Conservation (phyloP, 2,888 invertebrate genomes). For the Xestia c-nigrum region DNA sequence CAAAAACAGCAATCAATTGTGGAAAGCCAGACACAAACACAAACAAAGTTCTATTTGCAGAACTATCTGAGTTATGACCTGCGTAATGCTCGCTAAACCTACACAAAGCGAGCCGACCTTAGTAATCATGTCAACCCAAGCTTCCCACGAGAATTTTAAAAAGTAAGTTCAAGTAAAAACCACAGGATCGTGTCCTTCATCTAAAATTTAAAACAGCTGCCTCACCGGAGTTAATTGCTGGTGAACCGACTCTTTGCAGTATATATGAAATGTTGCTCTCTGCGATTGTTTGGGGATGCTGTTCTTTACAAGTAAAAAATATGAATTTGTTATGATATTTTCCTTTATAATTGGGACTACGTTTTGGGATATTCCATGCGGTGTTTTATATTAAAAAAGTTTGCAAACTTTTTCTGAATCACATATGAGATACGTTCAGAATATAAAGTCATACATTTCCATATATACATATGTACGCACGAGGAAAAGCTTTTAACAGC, state of each 20-base stretch:
- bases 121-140: conserved; percentile 53
- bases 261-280: conserved; percentile 37
- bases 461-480: not conserved
- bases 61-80: conserved; percentile 39
- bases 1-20: conserved; percentile 37
- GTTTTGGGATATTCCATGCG: not conserved
- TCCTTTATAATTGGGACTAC: conserved; percentile 4
- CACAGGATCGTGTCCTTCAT: conserved; percentile 73
- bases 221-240: conserved; percentile 72
- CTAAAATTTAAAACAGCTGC: conserved; percentile 74
- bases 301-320: conserved; percentile 26
- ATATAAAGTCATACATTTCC: not conserved
- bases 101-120: conserved; percentile 46
- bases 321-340: conserved; percentile 34
- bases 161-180: conserved; percentile 71
- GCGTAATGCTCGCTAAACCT: conserved; percentile 30
- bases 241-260: conserved; percentile 59
- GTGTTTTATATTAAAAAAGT: conserved; percentile 16
- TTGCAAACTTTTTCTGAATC: conserved; percentile 18
- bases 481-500: conserved; percentile 23
- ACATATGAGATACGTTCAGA: not conserved
- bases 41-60: conserved; percentile 46
- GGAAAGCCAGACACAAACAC: conserved; percentile 34
- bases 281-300: conserved; percentile 41
- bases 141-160: conserved; percentile 71